A percentile compares a stretch with the other conserved stretches of the same genome.
Conservation (phyloP, 2,113 vertebrate species). For the Lanius ludovicianus region DNA sequence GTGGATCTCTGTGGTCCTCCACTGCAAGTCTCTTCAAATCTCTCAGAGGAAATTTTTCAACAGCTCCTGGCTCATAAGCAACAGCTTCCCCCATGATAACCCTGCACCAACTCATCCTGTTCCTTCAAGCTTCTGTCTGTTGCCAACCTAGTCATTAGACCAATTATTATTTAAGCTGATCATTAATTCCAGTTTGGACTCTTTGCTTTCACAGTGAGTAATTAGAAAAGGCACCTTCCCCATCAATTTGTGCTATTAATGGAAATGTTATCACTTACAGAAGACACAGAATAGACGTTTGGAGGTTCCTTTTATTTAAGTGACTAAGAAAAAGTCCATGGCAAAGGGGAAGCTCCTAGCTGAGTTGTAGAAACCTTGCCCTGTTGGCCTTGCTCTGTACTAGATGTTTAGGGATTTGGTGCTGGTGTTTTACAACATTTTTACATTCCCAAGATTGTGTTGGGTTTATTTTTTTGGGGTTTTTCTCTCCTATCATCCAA, state of each 20-base stretch:
- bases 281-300: neutral
- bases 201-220: neutral
- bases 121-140: neutral
- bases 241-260: neutral
- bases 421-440: neutral
- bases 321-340: neutral
- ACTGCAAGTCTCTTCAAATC: neutral
- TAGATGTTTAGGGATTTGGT: neutral
- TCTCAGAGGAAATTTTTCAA: conserved; percentile 1
- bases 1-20: neutral
- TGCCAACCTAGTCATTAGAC: neutral
- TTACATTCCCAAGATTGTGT: neutral
- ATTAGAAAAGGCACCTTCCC: neutral
- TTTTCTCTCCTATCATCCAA: neutral
- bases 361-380: neutral
- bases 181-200: neutral
- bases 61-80: neutral
- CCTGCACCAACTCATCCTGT: neutral
- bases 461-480: fast-evolving
- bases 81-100: neutral
- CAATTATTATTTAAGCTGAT: neutral
- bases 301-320: neutral
- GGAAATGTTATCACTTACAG: neutral
- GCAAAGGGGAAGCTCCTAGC: neutral
- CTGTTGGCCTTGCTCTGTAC: neutral